A percentile compares a stretch with the other conserved stretches of the same genome.
Conservation (phyloP, 1,140 invertebrate species). For the Oedothorax gibbosus region DNA sequence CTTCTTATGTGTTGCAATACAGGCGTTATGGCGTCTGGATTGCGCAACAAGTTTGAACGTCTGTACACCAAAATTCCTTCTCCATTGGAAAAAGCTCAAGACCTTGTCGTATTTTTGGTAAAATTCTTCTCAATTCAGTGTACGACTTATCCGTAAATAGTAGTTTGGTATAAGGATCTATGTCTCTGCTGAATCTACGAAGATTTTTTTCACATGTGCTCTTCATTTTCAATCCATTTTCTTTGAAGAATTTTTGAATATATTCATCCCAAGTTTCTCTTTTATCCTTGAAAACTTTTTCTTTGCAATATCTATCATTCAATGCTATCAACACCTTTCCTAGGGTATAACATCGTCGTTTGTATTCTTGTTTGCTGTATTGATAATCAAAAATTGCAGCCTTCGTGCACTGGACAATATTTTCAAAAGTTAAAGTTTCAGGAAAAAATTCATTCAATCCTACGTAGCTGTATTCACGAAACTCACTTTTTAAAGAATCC, state of each 20-base stretch:
- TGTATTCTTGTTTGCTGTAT: not conserved
- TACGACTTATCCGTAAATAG: not conserved
- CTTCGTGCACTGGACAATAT: not conserved
- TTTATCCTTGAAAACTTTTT: not conserved
- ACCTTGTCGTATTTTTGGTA: not conserved
- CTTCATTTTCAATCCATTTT: not conserved
- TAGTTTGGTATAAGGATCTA: not conserved
- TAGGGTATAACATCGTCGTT: not conserved
- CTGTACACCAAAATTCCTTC: not conserved
- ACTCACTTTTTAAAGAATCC: not conserved
- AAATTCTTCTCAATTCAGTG: not conserved
- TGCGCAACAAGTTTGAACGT: too few species aligned
- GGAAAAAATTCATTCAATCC: not conserved
- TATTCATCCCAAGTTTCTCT: not conserved
- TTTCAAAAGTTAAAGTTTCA: not conserved
- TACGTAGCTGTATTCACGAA: not conserved
- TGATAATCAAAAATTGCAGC: not conserved
- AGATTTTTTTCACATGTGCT: not conserved
- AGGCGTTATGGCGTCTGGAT: too few species aligned
- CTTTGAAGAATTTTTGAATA: not conserved
- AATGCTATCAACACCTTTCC: not conserved
- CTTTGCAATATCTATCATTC: not conserved
- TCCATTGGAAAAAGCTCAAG: not conserved
- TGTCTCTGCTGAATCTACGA: not conserved
- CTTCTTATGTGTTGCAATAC: too few species aligned